Base-by-base conservation (phyloP, 2,113 vertebrate species). In the Brienomyrus brachyistius region DNA sequence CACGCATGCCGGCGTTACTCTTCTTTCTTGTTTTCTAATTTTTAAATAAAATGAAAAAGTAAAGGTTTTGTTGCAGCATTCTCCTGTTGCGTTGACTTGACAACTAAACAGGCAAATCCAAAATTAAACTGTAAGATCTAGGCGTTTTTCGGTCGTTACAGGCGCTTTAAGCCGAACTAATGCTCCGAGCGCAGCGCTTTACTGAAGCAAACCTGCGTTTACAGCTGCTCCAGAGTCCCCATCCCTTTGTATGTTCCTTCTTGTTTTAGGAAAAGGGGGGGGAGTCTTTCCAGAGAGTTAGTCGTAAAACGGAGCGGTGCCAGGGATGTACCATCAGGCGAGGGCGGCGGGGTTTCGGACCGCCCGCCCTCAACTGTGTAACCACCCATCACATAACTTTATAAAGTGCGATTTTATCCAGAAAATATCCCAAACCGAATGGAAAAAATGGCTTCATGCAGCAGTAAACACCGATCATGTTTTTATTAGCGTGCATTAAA, bases 301-400 rank as follows among this genome's bases (percentile, higher is more conserved):
- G 82, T 1, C 13, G 85, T 74, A 70, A 66, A 66, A 54, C 52
- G 66, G 15, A 77, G 17, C 31, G 43, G 83, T 90, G 62, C 66
- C 52, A 51, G 89, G 89, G 8, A 90, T 43, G 85, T 90, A 90
- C 89, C 89, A 90, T 86, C 87, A 54, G 45, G 15, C 4, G 3
- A 3, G 56, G 21, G 66, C n/a, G 6, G 21, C 35, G 87, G 86
- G 89, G 50, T 17, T 80, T 43, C 4, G 35, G 13, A 80, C 74
- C 27, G 9, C 62, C n/a, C 54, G n/a, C 62, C 1, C 10, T 27
- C n/a, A 31, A 31, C 62, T 70, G 62, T 31, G 27, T 70, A 70
- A 70, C 3, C 62, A 31, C 27, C 27, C 10, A 31, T n/a, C 59
- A 27, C 59, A 66, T 27, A 66, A 70, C 62, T 70, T 70, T 27